A percentile compares a stretch with the other conserved stretches of the same genome.
phyloP scores from a whole-genome alignment of 2,797 vertebrate genomes.

The Sebastes kiyomatsui region DNA sequence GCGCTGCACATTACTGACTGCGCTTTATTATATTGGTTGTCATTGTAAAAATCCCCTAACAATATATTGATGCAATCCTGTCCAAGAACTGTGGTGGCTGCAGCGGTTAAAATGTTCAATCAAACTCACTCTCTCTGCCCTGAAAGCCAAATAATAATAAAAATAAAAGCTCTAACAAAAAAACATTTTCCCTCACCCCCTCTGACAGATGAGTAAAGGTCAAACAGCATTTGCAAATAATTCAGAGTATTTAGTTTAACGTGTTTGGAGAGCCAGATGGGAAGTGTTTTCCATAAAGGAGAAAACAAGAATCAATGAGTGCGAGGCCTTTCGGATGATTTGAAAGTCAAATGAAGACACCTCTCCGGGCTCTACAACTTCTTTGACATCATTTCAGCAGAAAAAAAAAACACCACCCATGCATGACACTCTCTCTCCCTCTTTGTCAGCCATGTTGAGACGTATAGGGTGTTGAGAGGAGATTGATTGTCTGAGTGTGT shows the following conservation, averaged over 20 bases:
- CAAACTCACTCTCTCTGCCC: background rate
- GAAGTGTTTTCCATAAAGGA: slow-evolving; percentile 26
- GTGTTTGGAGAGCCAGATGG: slow-evolving; percentile 32
- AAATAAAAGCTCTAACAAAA: background rate
- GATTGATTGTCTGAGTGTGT: slow-evolving; percentile 67
- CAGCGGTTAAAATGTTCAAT: background rate
- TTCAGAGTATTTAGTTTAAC: slow-evolving; percentile 34
- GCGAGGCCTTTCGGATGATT: slow-evolving; percentile 28
- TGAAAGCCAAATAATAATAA: background rate
- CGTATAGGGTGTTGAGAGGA: slow-evolving; percentile 30
- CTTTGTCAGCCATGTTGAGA: slow-evolving; percentile 26
- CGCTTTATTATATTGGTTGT: slow-evolving; percentile 3
- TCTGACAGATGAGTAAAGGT: slow-evolving; percentile 37
- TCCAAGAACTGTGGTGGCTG: background rate
- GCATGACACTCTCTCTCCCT: slow-evolving; percentile 21
- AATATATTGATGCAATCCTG: slow-evolving; percentile 4
- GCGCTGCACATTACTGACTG: slow-evolving; percentile 9
- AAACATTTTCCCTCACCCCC: background rate
- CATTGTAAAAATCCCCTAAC: background rate
- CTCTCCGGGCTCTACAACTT: slow-evolving; percentile 22
- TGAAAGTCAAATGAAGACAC: slow-evolving; percentile 56
- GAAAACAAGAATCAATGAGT: slow-evolving; percentile 45
- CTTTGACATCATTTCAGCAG: slow-evolving; percentile 33
- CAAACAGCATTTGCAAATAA: slow-evolving; percentile 35
- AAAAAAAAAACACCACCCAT: slow-evolving; percentile 1